A percentile compares a stretch with the other conserved stretches of the same genome.
Conservation (phyloP, 2,888 invertebrate species). For the Carcina quercana region DNA sequence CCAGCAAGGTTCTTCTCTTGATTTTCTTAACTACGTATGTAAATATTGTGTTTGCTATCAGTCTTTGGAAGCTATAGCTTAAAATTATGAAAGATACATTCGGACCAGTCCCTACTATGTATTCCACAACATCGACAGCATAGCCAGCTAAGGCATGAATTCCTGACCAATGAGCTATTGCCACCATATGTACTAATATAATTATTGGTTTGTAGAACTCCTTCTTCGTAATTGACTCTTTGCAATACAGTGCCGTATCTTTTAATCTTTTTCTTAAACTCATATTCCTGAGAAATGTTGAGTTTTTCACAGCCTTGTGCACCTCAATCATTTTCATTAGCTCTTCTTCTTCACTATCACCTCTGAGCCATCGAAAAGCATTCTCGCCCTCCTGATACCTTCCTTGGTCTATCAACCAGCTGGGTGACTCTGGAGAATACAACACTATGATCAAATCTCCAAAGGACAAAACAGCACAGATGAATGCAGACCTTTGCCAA, state of each 20-base stretch:
- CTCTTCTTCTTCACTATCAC: slow-evolving; percentile 50
- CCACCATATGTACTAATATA: background rate
- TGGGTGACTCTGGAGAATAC: slow-evolving; percentile 76
- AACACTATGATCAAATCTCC: slow-evolving; percentile 49
- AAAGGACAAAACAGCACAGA: slow-evolving; percentile 56
- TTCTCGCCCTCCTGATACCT: slow-evolving; percentile 64
- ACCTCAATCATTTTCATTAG: slow-evolving; percentile 36
- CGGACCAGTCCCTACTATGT: background rate
- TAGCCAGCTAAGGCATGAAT: background rate
- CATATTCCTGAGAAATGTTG: no score
- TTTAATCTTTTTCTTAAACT: background rate
- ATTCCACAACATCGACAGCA: background rate
- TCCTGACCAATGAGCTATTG: background rate
- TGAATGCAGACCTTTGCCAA: slow-evolving; percentile 70
- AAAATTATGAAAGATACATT: background rate
- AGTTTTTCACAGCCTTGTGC: no score
- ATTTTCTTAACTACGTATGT: background rate
- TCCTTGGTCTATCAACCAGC: slow-evolving; percentile 75
- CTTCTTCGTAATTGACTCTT: background rate
- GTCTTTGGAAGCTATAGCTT: background rate
- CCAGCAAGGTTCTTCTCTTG: background rate
- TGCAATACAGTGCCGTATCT: background rate
- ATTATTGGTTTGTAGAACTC: background rate
- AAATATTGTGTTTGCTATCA: background rate
- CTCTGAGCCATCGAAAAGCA: slow-evolving; percentile 73